phyloP scores from a whole-genome alignment of 2,113 vertebrate species.

The Ranitomeya variabilis region DNA sequence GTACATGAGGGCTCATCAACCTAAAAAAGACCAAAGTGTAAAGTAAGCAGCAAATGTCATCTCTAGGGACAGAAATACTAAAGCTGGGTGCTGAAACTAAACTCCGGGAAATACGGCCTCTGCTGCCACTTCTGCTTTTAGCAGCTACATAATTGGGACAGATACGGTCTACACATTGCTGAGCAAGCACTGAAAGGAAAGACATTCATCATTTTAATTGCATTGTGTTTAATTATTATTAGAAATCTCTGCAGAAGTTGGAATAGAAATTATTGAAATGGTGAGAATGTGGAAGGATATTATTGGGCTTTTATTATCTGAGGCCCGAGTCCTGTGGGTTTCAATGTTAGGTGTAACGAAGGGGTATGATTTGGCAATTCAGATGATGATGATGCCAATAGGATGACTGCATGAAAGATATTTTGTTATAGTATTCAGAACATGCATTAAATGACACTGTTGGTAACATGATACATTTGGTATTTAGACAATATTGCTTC shows the following conservation, averaged over 20 bases:
- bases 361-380: not conserved
- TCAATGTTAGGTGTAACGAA: not conserved
- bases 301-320: not conserved
- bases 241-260: conserved; percentile 38
- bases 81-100: conserved; percentile 23
- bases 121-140: conserved; percentile 46
- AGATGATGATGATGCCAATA: not conserved
- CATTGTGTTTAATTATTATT: conserved; percentile 57
- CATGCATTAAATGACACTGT: not conserved
- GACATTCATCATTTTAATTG: conserved; percentile 59
- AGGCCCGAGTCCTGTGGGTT: not conserved
- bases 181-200: conserved; percentile 56
- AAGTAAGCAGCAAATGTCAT: conserved; percentile 16
- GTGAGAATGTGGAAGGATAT: conserved; percentile 34
- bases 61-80: conserved; percentile 29
- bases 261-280: conserved; percentile 50
- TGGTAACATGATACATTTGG: not conserved
- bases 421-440: too few relatives aligned
- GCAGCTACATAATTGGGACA: conserved; percentile 55
- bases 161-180: conserved; percentile 52
- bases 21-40: conserved; percentile 31
- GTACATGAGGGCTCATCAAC: not conserved
- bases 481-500: not conserved
- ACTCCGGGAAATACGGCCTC: conserved; percentile 22
- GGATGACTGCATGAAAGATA: not conserved